phyloP scores from a whole-genome alignment of 2,113 vertebrate species.

The Hystrix cristata region DNA sequence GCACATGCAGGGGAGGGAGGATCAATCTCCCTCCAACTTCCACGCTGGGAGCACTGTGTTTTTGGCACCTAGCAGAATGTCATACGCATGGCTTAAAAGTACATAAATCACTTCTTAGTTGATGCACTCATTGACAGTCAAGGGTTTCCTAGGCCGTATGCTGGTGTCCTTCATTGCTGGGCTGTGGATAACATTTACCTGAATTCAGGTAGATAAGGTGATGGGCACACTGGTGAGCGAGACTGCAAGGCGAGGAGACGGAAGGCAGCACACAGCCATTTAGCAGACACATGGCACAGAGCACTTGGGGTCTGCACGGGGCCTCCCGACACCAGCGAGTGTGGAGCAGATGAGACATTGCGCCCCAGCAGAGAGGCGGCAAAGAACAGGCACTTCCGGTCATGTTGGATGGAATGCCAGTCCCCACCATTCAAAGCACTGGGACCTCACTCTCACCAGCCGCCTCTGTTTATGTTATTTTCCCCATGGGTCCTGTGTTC shows the following conservation, averaged over 20 bases:
- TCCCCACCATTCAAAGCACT: neutral
- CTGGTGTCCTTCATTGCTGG: neutral
- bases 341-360: neutral
- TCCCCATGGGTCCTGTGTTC: neutral
- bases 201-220: neutral
- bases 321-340: neutral
- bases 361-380: neutral
- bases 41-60: neutral
- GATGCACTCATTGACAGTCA: neutral
- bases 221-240: neutral
- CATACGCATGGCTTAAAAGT: neutral
- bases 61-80: neutral
- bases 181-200: neutral
- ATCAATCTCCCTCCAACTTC: neutral
- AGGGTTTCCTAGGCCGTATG: neutral
- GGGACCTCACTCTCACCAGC: neutral
- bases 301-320: fast-evolving
- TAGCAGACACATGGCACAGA: neutral
- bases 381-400: neutral
- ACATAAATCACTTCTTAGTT: neutral
- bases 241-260: neutral
- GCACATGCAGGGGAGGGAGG: neutral
- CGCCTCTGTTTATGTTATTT: neutral
- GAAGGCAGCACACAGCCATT: neutral
- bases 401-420: neutral